A percentile compares a stretch with the other conserved stretches of the same genome.
phyloP scores from a whole-genome alignment of 2,888 invertebrate species.

The Diaprepes abbreviatus region DNA sequence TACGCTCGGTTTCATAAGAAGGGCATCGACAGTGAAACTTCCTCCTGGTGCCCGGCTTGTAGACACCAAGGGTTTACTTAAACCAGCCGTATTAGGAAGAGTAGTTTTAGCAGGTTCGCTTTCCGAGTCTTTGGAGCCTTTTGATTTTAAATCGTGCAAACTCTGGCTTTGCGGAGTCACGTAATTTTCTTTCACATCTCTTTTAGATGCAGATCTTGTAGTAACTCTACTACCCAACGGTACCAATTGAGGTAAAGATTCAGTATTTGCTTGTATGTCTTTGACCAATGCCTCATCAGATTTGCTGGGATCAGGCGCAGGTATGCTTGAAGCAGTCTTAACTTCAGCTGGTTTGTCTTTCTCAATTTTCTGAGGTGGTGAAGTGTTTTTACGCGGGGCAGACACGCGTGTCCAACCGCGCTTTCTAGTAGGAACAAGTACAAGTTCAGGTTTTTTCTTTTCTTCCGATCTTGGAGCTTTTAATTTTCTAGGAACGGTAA shows the following conservation, averaged over 20 bases:
- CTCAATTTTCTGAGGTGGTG: neutral
- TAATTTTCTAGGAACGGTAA: neutral
- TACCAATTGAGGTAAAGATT: conserved; percentile 3
- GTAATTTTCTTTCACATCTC: neutral
- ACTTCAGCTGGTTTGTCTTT: neutral
- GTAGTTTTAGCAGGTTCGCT: neutral
- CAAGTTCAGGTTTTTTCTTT: neutral
- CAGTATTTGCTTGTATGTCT: neutral
- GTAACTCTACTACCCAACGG: conserved; percentile 12
- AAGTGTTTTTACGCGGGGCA: neutral
- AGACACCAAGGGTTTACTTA: neutral
- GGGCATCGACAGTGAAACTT: neutral
- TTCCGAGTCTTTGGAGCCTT: neutral
- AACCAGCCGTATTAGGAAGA: neutral
- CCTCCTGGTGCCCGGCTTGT: neutral
- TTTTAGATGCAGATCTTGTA: conserved; percentile 10
- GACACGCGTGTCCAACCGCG: neutral
- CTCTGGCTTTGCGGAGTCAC: conserved; percentile 11
- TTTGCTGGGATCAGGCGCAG: neutral
- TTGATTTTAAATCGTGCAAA: neutral
- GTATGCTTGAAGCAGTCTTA: neutral
- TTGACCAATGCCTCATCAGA: neutral
- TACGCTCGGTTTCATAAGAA: neutral
- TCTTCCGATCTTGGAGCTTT: neutral
- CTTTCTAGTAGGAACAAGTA: neutral